These are phyloP conservation scores for Myotis brandtii DNA, from an alignment of 2,113 vertebrate species.

Conservation along the genomic window DNA sequence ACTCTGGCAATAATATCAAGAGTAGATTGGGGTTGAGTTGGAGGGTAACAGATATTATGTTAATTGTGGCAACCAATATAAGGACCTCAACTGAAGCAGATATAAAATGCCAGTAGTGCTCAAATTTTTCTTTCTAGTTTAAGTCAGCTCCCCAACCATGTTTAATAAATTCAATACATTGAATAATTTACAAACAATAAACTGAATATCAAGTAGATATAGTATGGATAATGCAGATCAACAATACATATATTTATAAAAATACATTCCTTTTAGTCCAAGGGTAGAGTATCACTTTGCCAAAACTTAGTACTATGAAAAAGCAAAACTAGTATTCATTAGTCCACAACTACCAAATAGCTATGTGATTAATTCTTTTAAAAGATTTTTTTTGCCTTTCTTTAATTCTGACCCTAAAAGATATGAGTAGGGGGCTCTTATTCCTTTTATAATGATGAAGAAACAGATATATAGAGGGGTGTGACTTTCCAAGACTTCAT, in stretches of 20 bases:
- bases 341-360: not conserved
- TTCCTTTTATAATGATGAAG: not conserved
- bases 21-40: not conserved
- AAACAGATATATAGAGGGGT: not conserved
- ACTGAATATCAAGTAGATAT: not conserved
- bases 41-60: not conserved
- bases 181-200: not conserved
- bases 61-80: not conserved
- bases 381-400: not conserved
- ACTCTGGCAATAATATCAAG: not conserved
- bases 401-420: not conserved
- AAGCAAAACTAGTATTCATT: not conserved
- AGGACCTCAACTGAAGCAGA: not conserved
- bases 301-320: not conserved
- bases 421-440: not conserved
- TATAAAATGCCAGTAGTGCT: not conserved
- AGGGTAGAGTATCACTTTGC: not conserved
- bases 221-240: not conserved
- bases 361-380: not conserved
- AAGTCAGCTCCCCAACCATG: not conserved
- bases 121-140: not conserved
- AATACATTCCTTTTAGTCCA: not conserved
- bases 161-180: not conserved
- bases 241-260: not conserved
- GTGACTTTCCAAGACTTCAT: not conserved